Percentiles rank a stretch among this genome's conserved stretches.
phyloP scores from a whole-genome alignment of 2,113 vertebrate genomes.

The Chloropsis hardwickii region DNA sequence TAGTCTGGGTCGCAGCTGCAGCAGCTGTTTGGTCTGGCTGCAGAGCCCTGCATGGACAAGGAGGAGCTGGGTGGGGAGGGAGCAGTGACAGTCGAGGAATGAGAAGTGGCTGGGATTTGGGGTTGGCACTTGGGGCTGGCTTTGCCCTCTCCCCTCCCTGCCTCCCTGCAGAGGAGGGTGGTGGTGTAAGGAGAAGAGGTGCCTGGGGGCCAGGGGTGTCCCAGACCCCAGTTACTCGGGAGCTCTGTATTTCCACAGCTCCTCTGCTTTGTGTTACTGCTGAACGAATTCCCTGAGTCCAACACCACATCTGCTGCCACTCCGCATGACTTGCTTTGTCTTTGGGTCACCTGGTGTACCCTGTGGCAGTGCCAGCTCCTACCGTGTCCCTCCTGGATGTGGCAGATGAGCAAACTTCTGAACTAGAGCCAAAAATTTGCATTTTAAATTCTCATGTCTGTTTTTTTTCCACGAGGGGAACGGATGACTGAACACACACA shows the following conservation, averaged over 20 bases:
- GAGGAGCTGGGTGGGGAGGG: background rate
- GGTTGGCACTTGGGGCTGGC: background rate
- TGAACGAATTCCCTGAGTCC: background rate
- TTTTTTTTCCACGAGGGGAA: background rate
- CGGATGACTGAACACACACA: background rate
- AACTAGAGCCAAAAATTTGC: background rate
- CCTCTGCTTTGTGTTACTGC: background rate
- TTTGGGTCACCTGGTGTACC: background rate
- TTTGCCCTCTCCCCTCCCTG: background rate
- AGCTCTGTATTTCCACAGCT: background rate
- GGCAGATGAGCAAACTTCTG: background rate
- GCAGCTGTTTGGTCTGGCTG: background rate
- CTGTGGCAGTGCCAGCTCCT: background rate
- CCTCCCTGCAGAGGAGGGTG: background rate
- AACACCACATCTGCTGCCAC: background rate
- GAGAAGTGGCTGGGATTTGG: background rate
- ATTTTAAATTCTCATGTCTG: background rate
- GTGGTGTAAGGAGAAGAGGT: background rate
- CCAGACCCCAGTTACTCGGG: accelerated
- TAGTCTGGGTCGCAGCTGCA: background rate
- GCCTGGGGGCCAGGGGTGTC: background rate
- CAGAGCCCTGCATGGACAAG: background rate
- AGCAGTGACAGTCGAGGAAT: accelerated
- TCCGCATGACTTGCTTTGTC: accelerated
- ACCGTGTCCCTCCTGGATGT: background rate